phyloP scores from a whole-genome alignment of 2,888 invertebrate genomes.

The Pollenia griseotomentosa region DNA sequence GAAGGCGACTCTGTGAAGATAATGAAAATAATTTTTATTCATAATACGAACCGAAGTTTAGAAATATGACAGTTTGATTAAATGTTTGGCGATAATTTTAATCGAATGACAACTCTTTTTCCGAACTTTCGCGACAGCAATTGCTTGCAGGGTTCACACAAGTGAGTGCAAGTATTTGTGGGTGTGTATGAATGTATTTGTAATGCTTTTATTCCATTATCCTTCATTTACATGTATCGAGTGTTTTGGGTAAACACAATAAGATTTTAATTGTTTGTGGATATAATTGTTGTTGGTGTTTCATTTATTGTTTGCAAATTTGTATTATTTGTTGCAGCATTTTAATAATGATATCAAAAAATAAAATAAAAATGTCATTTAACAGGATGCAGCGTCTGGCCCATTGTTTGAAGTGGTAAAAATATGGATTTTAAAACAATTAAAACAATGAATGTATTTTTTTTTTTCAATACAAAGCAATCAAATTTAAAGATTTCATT shows the following conservation, averaged over 20 bases:
- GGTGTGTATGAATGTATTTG: constrained; percentile 1
- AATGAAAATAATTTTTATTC: no score
- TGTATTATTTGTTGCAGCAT: constrained; percentile 44
- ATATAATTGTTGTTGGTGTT: constrained; percentile 38
- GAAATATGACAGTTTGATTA: no score
- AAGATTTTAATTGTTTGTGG: constrained; percentile 65
- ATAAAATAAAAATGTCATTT: constrained; percentile 34
- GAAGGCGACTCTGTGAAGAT: no score
- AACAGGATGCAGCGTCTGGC: constrained; percentile 34
- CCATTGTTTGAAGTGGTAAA: constrained; percentile 26
- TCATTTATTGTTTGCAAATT: constrained; percentile 58
- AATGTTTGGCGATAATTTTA: no score
- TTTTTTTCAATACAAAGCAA: no score
- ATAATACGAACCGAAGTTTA: no score
- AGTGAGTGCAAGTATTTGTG: background rate
- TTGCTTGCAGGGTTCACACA: no score
- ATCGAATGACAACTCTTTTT: no score
- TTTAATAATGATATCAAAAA: constrained; percentile 57
- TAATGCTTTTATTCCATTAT: constrained; percentile 45
- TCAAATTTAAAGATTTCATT: no score
- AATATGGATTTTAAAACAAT: background rate
- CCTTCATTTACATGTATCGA: constrained; percentile 37
- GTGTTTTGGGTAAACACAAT: constrained; percentile 60
- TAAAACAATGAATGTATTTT: background rate
- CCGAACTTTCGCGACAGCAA: no score